phyloP scores from a whole-genome alignment of 2,797 vertebrate species.

The Sciurus vulgaris region DNA sequence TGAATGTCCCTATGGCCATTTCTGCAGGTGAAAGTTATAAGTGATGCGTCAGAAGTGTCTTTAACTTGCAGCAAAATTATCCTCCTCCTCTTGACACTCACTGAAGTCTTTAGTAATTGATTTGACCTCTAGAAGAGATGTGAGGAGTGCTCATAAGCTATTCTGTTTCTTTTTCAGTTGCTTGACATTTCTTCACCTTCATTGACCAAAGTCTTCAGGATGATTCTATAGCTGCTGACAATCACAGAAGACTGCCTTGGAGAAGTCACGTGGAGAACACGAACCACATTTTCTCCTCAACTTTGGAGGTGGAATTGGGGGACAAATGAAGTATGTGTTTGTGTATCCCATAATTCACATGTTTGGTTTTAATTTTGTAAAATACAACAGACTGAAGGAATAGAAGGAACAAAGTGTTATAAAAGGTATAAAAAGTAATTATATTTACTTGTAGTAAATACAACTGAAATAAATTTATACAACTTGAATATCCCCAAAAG shows the following conservation, averaged over 20 bases:
- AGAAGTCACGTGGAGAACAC: slow-evolving; percentile 32
- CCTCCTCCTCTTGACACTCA: neutral
- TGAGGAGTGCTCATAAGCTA: neutral
- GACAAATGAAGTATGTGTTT: neutral
- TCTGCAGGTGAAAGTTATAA: neutral
- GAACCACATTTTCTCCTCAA: neutral
- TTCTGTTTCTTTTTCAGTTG: slow-evolving; percentile 30
- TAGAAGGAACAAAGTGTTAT: neutral
- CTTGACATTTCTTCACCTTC: slow-evolving; percentile 39
- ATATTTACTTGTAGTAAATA: neutral
- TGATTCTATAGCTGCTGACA: slow-evolving; percentile 26
- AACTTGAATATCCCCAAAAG: neutral
- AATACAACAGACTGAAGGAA: slow-evolving; percentile 10
- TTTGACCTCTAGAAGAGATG: slow-evolving; percentile 11
- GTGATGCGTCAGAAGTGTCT: neutral
- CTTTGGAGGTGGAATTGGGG: neutral
- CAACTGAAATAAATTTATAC: neutral
- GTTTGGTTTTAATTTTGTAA: slow-evolving; percentile 35
- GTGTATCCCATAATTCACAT: neutral
- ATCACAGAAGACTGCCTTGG: slow-evolving; percentile 18
- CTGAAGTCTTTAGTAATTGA: slow-evolving; percentile 10
- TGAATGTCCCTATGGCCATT: neutral
- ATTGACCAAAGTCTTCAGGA: slow-evolving; percentile 6
- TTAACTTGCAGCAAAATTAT: neutral
- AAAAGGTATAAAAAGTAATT: slow-evolving; percentile 9